Conservation (phyloP, 2,797 vertebrate genomes). For the Sebastes oblongus region DNA sequence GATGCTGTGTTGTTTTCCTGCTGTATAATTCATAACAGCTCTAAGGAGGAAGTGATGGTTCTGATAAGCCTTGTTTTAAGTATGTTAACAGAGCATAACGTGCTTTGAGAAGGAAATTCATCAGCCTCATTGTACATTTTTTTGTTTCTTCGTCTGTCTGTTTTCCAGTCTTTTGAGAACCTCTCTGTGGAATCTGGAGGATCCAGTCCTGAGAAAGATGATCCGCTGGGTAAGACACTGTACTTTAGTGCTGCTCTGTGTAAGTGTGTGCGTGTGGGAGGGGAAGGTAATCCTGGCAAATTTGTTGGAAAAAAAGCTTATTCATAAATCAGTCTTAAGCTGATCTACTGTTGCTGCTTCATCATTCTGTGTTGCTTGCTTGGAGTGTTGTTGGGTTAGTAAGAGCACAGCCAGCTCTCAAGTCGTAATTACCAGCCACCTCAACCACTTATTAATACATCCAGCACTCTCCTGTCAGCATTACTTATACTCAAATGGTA, state of each 20-base stretch:
- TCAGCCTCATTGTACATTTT: background rate
- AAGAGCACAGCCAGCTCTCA: background rate
- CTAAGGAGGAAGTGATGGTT: constrained; percentile 35
- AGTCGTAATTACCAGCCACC: constrained; percentile 12
- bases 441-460: constrained; percentile 57
- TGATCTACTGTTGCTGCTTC: background rate
- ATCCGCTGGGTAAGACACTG: constrained; percentile 82
- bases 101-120: constrained; percentile 18
- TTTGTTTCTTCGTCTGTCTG: constrained; percentile 13
- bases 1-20: constrained; percentile 49
- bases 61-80: constrained; percentile 50
- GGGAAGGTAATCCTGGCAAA: background rate
- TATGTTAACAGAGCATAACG: background rate
- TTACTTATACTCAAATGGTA: constrained; percentile 75
- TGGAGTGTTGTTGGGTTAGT: constrained; percentile 3
- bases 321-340: background rate
- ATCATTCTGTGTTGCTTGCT: background rate
- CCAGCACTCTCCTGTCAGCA: constrained; percentile 68
- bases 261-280: background rate
- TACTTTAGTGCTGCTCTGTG: constrained; percentile 5
- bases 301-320: background rate
- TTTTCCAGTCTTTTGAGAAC: constrained; percentile 93
- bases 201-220: constrained; percentile 92
- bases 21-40: constrained; percentile 30
- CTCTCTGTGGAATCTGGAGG: constrained; percentile 90